Evolutionary conservation across 2,797 vertebrate genomes (phyloP).

Genomic region (Delichon dasypus): DNA sequence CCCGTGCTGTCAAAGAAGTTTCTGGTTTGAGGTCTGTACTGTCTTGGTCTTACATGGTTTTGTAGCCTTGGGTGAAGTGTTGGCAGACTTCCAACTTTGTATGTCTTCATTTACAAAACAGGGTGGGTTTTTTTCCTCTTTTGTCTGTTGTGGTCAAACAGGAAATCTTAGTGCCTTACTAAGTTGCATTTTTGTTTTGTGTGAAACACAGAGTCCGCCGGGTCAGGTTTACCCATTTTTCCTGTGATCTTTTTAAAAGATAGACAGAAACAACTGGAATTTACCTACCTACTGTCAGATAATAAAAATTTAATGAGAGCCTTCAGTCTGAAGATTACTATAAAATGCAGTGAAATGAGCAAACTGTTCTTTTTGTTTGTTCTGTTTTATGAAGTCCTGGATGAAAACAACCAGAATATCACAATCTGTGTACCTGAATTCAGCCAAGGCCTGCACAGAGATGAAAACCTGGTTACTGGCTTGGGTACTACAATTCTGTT

Average conservation of each 20-base stretch:
- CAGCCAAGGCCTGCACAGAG: slow-evolving; percentile 81
- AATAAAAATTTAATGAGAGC: background rate
- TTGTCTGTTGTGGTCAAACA: background rate
- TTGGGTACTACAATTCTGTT: slow-evolving; percentile 87
- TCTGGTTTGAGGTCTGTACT: background rate
- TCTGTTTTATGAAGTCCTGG: slow-evolving; percentile 67
- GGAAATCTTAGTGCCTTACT: background rate
- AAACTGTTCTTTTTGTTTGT: background rate
- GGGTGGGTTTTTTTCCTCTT: background rate
- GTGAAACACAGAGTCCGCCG: background rate
- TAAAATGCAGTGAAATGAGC: background rate
- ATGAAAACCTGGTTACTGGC: slow-evolving; percentile 86
- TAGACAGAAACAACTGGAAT: background rate
- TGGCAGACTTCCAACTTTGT: background rate
- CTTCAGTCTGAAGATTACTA: background rate
- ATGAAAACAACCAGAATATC: slow-evolving; percentile 78
- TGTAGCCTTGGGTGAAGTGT: background rate
- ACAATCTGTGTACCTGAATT: slow-evolving; percentile 90
- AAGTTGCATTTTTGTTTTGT: background rate
- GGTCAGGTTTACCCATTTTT: background rate
- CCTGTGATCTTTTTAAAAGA: background rate
- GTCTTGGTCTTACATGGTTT: background rate
- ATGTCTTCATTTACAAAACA: background rate
- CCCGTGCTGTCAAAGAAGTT: background rate
- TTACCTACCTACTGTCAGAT: background rate